Evolutionary conservation across 2,888 invertebrate genomes (phyloP).

Genomic region (Muschampia plurimacula): DNA sequence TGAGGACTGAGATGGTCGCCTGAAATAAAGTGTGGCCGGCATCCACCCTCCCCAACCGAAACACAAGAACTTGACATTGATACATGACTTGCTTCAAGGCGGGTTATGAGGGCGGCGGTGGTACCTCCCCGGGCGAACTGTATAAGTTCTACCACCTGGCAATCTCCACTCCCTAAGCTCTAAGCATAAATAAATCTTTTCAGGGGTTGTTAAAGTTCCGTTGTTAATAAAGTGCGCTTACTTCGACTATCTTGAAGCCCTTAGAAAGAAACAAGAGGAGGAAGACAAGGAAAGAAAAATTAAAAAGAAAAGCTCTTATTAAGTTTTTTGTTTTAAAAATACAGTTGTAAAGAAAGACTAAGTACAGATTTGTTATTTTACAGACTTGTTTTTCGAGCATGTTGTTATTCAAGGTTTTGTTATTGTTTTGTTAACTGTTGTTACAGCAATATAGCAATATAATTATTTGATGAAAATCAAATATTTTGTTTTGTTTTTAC

Average conservation of each 20-base stretch:
- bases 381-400: background rate
- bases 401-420: background rate
- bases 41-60: too few species aligned
- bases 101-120: too few species aligned
- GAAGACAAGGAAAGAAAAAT: slow-evolving; percentile 61
- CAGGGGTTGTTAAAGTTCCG: slow-evolving; percentile 77
- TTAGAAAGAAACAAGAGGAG: slow-evolving; percentile 62
- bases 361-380: background rate
- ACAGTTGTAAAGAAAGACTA: background rate
- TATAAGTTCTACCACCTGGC: too few species aligned
- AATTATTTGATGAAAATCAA: too few species aligned
- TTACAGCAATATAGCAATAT: background rate
- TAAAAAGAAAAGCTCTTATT: slow-evolving; percentile 53
- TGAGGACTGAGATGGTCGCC: too few species aligned
- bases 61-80: too few species aligned
- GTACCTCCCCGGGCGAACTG: too few species aligned
- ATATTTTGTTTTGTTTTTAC: too few species aligned
- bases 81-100: too few species aligned
- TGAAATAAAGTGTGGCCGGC: too few species aligned
- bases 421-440: background rate
- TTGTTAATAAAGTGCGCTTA: slow-evolving; percentile 74
- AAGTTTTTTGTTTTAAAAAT: background rate
- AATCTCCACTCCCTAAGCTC: background rate
- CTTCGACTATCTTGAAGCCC: slow-evolving; percentile 67
- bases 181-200: slow-evolving; percentile 9